These are phyloP conservation scores for Cyrtonyx montezumae DNA, from an alignment of 2,113 vertebrate genomes.

Conservation along the genomic window DNA sequence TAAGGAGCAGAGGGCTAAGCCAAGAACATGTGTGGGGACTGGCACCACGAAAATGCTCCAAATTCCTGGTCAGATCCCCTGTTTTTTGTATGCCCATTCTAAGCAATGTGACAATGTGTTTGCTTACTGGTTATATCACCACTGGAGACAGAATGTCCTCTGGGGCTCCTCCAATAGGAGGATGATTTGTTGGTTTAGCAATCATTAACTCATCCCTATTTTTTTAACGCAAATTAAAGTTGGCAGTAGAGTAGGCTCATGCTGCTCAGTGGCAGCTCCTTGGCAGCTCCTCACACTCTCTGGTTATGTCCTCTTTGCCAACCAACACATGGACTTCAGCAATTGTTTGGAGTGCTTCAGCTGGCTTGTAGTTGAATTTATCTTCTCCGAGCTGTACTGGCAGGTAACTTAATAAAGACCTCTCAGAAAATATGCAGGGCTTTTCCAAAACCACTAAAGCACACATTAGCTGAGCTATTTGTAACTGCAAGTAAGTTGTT, in stretches of 20 bases:
- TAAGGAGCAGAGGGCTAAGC: neutral
- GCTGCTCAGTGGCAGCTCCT: slow-evolving; percentile 40
- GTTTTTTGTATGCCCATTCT: slow-evolving; percentile 8
- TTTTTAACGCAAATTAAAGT: neutral
- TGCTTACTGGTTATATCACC: slow-evolving; percentile 46
- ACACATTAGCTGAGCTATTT: neutral
- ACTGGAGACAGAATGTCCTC: slow-evolving; percentile 55
- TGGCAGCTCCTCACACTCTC: neutral
- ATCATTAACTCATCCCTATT: slow-evolving; percentile 49
- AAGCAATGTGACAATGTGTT: slow-evolving; percentile 55
- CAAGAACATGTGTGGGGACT: slow-evolving; percentile 46
- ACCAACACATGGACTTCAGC: neutral
- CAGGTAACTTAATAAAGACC: slow-evolving; percentile 18
- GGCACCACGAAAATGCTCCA: slow-evolving; percentile 36
- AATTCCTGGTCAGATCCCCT: neutral
- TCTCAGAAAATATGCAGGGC: neutral
- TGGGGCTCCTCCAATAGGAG: slow-evolving; percentile 52
- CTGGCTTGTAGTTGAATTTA: neutral
- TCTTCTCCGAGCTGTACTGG: neutral
- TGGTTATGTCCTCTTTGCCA: slow-evolving; percentile 19
- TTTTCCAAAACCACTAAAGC: neutral
- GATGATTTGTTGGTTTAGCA: slow-evolving; percentile 68
- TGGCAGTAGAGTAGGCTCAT: slow-evolving; percentile 21
- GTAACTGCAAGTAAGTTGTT: neutral
- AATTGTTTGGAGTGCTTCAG: slow-evolving; percentile 2